A percentile compares a stretch with the other conserved stretches of the same genome.
Conservation (phyloP, 1,140 invertebrate species). For the Vanessa tameamea region DNA sequence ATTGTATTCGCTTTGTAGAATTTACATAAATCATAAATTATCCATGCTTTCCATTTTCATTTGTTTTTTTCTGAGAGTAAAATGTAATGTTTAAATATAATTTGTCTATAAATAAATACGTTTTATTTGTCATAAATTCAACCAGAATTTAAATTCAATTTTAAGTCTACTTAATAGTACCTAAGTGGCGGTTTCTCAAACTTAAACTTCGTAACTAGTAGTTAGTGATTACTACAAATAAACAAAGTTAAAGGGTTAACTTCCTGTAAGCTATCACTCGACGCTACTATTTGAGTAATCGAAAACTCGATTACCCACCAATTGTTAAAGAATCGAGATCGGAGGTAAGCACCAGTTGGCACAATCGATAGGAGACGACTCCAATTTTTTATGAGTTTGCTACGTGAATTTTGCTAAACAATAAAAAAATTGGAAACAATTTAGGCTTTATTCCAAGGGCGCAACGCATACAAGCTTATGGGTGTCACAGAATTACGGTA, state of each 20-base stretch:
- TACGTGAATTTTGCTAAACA: conserved; percentile 45
- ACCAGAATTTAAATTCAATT: neutral
- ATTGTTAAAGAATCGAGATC: conserved; percentile 65
- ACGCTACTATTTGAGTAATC: conserved; percentile 56
- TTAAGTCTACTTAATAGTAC: neutral
- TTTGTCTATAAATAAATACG: too few species aligned
- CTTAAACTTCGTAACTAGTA: conserved; percentile 1
- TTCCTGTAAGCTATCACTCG: conserved; percentile 32
- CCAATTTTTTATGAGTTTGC: conserved; percentile 54
- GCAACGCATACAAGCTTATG: conserved; percentile 47
- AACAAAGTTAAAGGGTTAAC: conserved; percentile 9
- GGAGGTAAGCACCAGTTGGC: conserved; percentile 74
- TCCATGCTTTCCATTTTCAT: too few species aligned
- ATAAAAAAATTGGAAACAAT: conserved; percentile 41
- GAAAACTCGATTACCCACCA: conserved; percentile 62
- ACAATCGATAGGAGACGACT: conserved; percentile 73
- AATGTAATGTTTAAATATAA: too few species aligned
- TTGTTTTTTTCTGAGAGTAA: too few species aligned
- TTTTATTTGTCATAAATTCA: neutral
- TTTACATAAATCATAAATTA: too few species aligned
- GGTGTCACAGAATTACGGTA: conserved; percentile 36
- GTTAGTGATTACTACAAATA: conserved; percentile 19
- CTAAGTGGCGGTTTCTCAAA: neutral
- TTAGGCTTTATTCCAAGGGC: conserved; percentile 55
- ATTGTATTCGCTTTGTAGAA: too few species aligned